phyloP scores from a whole-genome alignment of 2,113 vertebrate species.

The Bettongia penicillata region DNA sequence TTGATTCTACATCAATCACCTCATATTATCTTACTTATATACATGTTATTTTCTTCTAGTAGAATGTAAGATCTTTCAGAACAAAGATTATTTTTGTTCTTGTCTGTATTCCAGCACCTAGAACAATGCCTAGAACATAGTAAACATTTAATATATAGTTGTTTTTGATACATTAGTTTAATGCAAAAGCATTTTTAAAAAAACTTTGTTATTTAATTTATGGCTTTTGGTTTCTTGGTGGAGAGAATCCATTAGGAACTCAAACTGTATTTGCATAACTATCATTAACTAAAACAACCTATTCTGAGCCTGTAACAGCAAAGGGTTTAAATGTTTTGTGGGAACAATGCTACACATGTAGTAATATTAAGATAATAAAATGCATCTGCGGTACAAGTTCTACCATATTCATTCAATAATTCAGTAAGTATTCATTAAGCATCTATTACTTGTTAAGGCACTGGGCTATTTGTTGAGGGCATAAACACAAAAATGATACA shows the following conservation, averaged over 20 bases:
- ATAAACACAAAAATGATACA: too few relatives aligned
- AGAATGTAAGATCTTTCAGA: neutral
- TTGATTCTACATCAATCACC: neutral
- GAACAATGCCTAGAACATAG: neutral
- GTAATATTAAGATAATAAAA: constrained; percentile 27
- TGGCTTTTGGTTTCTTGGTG: neutral
- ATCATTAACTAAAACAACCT: neutral
- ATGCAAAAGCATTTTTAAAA: neutral
- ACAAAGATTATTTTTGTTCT: neutral
- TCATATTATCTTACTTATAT: neutral
- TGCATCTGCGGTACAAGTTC: constrained; percentile 23
- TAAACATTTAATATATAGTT: neutral
- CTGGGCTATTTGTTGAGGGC: too few relatives aligned
- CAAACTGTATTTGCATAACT: neutral
- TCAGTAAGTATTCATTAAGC: too few relatives aligned
- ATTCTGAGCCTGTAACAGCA: neutral
- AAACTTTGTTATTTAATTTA: neutral
- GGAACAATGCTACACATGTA: neutral
- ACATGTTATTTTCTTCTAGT: neutral
- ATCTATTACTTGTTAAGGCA: too few relatives aligned
- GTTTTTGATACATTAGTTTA: neutral
- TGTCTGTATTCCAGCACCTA: neutral
- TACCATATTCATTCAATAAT: neutral
- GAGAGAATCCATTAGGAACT: neutral
- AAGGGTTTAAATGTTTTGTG: too few relatives aligned